Percentiles rank a stretch among this genome's conserved stretches.
phyloP scores from a whole-genome alignment of 2,888 invertebrate genomes.

The Rhorus exstirpatorius region DNA sequence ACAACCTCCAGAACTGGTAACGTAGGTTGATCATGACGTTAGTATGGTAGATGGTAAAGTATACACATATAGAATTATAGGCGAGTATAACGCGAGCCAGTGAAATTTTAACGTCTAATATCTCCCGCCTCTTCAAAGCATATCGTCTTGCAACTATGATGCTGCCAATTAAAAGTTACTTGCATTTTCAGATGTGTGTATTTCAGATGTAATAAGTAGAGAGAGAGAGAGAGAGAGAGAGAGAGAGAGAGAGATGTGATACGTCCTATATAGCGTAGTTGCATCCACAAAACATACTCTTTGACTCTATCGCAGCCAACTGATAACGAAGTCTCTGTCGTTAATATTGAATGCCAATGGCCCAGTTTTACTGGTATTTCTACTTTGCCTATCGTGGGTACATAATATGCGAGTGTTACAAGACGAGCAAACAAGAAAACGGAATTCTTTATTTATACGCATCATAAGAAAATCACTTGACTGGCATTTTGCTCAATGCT shows the following conservation, averaged over 20 bases:
- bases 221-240: too few species aligned
- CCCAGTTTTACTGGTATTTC: conserved; percentile 44
- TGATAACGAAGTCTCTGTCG: conserved; percentile 48
- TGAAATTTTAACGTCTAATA: conserved; percentile 73
- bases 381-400: neutral
- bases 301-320: conserved; percentile 16
- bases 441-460: conserved; percentile 19
- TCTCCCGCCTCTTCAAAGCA: conserved; percentile 27
- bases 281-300: conserved; percentile 4
- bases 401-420: conserved; percentile 5
- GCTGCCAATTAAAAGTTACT: neutral
- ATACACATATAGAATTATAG: neutral
- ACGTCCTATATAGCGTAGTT: neutral
- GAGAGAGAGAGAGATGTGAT: too few species aligned
- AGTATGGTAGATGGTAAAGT: neutral
- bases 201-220: neutral
- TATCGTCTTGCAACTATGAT: neutral
- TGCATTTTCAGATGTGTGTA: conserved; percentile 16
- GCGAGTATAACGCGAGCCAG: conserved; percentile 52
- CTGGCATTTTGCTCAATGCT: conserved; percentile 14
- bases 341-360: conserved; percentile 49
- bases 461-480: conserved; percentile 1
- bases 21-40: too few species aligned
- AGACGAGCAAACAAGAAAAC: conserved; percentile 5
- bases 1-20: too few species aligned